Evolutionary conservation across 2,113 vertebrate genomes (phyloP), one percentile per base, ranked within the genome.

Genomic region (Pipa parva): DNA sequence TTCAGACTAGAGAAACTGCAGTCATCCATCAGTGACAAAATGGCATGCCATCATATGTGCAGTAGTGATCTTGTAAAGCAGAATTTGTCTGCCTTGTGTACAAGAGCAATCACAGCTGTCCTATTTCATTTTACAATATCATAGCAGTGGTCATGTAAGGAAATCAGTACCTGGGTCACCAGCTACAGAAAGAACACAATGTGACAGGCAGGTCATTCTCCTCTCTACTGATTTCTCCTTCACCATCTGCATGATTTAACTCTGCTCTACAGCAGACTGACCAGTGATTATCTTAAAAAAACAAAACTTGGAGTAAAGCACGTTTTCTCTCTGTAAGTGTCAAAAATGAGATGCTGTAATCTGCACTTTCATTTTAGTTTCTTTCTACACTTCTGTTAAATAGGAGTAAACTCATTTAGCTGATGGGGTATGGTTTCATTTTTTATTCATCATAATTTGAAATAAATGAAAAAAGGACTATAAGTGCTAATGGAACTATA

Each of bases 21-120:
- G 80, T 75, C n/a, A 62, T 69, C 71, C 46, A 42, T 42, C 8
- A 76, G 69, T 29, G 42, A 68, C 77, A 73, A 77, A 75, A 80
- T 80, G 66, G 73, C 77, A 72, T 72, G 63, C 65, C 66, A 70
- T 24, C 26, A 22, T 63, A 76, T 52, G 68, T 31, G 63, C 63
- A 70, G 61, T 59, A 52, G 55, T 54, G 64, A 74, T 75, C 70
- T 52, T 0, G 0, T 36, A 63, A 64, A 72, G 71, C 73, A 75
- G 71, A 27, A n/a, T 59, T 12, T 59, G 59, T 33, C 59, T 59
- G 45, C 26, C 10, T 63, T 21, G 15, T 63, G 36, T 1, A 64
- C 67, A 56, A 52, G 69, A 69, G 50, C 13, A 72, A 37, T 78
- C 75, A 66, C 75, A 73, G 49, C 48, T 62, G 72, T 67, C 75